Base-by-base conservation (phyloP, 1,140 invertebrate genomes). In the Sitophilus oryzae region DNA sequence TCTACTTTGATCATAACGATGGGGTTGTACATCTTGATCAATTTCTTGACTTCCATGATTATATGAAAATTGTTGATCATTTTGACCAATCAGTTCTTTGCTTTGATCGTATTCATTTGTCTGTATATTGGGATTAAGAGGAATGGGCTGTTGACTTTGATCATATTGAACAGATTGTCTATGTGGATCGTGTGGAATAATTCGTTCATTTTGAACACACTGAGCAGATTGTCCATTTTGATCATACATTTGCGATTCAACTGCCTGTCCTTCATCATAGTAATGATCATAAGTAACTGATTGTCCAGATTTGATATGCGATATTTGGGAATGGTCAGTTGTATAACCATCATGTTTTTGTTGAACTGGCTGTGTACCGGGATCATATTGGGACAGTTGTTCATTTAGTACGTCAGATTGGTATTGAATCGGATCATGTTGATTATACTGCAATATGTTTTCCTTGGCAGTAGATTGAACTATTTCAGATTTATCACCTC, bases 181-280 rank as follows among this genome's bases (percentile, higher is more conserved):
- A 41, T 47, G 34, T 34, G 43, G 38, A 40, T 56, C 54, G 18
- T 57, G 53, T 30, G 56, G 53, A 18, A 16, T 15, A 2, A 35
- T 40, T 38, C 53, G 40, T 0, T 41, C 52, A 44, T 41, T 43
- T 35, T 59, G 37, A 45, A 51, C 41, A 25, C 49, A 51, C 19
- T 58, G 30, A 20, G 20, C 25, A 5, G 25, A 18, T 41, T 58
- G 43, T 23, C 20, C 48, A 56, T 49, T 58, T 52, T 58, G 40
- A 21, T 52, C 30, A 9, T 8, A 21, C 9, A 52, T 22, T 30
- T 53, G 38, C 50, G 25, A 18, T 23, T 44, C 37, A 21, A 8
- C 4, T 15, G 44, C 21, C 25, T 43, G 3, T 25, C 22, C 3
- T 44, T 51, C 18, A 5, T 41, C 20, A 42, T 3, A 8, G 20